A percentile compares a stretch with the other conserved stretches of the same genome.
Evolutionary conservation across 1,140 invertebrate species (phyloP).

Genomic region (Philopotamus ludificatus): DNA sequence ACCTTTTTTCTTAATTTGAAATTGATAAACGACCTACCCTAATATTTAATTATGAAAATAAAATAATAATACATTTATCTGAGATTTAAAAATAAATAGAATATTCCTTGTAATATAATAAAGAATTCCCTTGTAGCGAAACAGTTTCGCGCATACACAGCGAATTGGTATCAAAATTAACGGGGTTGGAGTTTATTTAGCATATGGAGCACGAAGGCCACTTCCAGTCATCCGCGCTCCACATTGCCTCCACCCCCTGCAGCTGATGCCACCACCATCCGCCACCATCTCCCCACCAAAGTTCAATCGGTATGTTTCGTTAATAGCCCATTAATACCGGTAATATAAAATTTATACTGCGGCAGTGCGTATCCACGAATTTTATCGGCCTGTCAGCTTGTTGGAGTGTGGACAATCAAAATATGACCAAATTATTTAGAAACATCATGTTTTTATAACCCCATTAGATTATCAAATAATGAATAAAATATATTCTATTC

Average conservation of each 20-base stretch:
- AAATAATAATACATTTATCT: no score
- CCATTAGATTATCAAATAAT: neutral
- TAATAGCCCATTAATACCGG: conserved; percentile 22
- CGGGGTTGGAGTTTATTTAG: conserved; percentile 8
- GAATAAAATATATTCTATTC: no score
- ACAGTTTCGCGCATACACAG: no score
- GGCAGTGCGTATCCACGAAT: neutral
- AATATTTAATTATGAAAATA: no score
- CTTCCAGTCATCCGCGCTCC: neutral
- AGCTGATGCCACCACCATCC: neutral
- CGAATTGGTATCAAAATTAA: conserved; percentile 13
- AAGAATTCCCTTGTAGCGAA: no score
- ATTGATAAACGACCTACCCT: no score
- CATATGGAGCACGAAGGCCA: neutral
- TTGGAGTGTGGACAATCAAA: neutral
- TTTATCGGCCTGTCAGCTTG: neutral
- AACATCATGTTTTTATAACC: neutral
- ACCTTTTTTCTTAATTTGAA: no score
- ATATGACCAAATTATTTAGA: neutral
- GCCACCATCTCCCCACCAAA: neutral
- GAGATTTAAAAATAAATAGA: no score
- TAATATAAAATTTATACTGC: conserved; percentile 19
- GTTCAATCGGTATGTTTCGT: conserved; percentile 18
- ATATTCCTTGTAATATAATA: no score
- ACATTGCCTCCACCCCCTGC: neutral